Conservation (phyloP, 2,113 vertebrate species). For the Megaceryle torquata region DNA sequence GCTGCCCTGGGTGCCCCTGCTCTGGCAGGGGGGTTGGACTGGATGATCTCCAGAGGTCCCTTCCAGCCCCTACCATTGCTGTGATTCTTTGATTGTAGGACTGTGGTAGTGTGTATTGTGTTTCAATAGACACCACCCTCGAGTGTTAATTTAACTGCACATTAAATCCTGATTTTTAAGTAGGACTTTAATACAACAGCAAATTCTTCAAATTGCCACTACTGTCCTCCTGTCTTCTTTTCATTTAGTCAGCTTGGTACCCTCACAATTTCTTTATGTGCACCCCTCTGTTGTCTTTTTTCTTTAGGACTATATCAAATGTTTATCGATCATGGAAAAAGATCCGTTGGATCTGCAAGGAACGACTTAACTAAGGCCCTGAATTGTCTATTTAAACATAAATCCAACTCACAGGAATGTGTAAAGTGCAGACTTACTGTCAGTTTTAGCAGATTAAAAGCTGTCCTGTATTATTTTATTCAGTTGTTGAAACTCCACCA, state of each 20-base stretch:
- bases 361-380: neutral
- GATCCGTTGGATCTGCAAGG: neutral
- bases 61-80: too few relatives aligned
- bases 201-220: neutral
- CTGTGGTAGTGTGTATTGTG: neutral
- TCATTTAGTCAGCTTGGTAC: neutral
- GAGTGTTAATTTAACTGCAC: neutral
- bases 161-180: neutral
- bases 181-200: neutral
- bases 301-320: neutral
- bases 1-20: too few relatives aligned
- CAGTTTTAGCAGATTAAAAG: neutral
- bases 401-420: neutral
- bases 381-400: neutral
- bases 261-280: neutral
- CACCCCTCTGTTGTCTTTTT: neutral
- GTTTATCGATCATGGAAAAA: neutral
- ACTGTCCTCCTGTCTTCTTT: neutral
- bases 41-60: too few relatives aligned
- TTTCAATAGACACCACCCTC: neutral
- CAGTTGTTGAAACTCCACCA: neutral
- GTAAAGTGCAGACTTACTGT: neutral
- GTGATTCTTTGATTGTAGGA: too few relatives aligned
- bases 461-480: neutral
- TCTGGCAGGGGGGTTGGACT: too few relatives aligned